Evolutionary conservation across 2,113 vertebrate genomes (phyloP).

Genomic region (Nothoprocta perdicaria): DNA sequence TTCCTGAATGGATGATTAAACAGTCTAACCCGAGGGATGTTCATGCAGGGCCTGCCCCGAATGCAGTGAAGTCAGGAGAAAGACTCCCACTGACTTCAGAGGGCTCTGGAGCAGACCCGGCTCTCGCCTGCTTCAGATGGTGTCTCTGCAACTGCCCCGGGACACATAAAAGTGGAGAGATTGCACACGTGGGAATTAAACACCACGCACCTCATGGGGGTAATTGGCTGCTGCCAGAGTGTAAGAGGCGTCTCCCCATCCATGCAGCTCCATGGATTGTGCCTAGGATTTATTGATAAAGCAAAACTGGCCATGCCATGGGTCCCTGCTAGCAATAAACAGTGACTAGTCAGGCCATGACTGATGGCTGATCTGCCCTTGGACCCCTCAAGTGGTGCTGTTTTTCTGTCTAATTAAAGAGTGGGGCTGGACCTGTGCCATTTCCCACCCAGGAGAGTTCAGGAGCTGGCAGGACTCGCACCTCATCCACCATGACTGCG

Average conservation of each 20-base stretch:
- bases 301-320: background rate
- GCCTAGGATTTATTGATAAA: conserved; percentile 37
- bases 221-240: background rate
- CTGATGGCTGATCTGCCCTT: background rate
- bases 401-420: background rate
- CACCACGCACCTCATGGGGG: background rate
- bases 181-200: conserved; percentile 1
- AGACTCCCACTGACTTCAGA: conserved; percentile 68
- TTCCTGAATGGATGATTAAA: conserved; percentile 71
- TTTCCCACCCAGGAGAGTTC: background rate
- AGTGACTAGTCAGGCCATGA: background rate
- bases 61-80: conserved; percentile 55
- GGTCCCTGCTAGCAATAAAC: background rate
- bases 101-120: conserved; percentile 55
- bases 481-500: background rate
- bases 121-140: conserved; percentile 34
- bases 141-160: background rate
- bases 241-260: background rate
- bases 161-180: conserved; percentile 22
- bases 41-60: conserved; percentile 61
- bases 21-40: conserved; percentile 59
- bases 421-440: background rate
- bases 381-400: background rate
- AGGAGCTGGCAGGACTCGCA: background rate
- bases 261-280: background rate